Conservation (phyloP, 2,797 vertebrate genomes). For the Cirrhinus molitorella region DNA sequence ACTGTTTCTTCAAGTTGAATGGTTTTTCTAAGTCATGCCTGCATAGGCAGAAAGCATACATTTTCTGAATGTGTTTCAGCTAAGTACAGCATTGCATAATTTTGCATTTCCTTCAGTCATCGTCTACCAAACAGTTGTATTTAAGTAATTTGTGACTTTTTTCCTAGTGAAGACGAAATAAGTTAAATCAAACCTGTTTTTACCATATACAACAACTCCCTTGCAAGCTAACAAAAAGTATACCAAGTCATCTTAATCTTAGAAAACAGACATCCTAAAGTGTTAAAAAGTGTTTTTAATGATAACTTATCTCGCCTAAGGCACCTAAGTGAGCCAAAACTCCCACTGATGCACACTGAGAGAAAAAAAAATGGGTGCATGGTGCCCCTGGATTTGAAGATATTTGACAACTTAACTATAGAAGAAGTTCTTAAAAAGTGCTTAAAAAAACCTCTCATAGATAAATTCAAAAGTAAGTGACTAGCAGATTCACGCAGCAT, state of each 20-base stretch:
- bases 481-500: not conserved
- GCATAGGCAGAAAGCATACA: not conserved
- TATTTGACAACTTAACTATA: conserved; percentile 6
- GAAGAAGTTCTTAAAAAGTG: not conserved
- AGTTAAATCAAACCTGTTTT: not conserved
- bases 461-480: conserved; percentile 7
- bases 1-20: not conserved
- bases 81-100: not conserved
- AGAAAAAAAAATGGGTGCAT: conserved; percentile 1
- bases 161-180: not conserved
- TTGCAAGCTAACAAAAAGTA: not conserved
- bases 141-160: not conserved
- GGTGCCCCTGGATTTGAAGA: not conserved
- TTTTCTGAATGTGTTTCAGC: not conserved
- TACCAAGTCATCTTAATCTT: not conserved
- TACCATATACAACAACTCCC: not conserved
- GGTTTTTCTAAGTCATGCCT: not conserved
- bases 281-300: not conserved
- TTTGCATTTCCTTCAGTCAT: not conserved
- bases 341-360: not conserved
- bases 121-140: not conserved
- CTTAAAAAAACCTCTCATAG: not conserved
- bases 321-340: not conserved
- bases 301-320: not conserved
- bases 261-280: not conserved